Base-by-base conservation (phyloP, 2,113 vertebrate genomes). In the Noctilio leporinus region DNA sequence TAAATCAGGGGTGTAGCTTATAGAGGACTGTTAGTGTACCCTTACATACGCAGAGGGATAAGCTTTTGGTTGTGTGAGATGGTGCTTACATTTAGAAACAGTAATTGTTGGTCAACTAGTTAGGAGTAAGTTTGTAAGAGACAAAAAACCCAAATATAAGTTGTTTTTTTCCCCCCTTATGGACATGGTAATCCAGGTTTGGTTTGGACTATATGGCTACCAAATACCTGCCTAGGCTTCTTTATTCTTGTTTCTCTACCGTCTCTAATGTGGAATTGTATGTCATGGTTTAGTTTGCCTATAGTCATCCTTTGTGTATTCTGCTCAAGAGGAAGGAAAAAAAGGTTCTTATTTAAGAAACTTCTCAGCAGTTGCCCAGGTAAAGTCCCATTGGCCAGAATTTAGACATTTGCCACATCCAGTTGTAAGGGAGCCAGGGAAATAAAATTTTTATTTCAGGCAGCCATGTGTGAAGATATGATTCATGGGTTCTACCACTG, bases 371-470 rank as follows among this genome's bases (percentile, higher is more conserved):
- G 57, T 76, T 78, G n/a, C 47, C 70, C 22, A 62, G 51, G 89
- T 67, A 84, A 84, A 80, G 80, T 70, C 38, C 35, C n/a, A n/a
- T 51, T 59, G 75, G 24, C 12, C 30, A 73, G n/a, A 84, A 78
- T 75, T 78, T 77, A 84, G 47, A 84, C 20, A 59, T 30, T 87
- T 53, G 38, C 76, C 51, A 89, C 24, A 88, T 57, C 12, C 12
- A 64, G 22, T 85, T 81, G 15, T 65, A 76, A 95, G 45, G 45
- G 30, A 95, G 19, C 33, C 70, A 53, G 87, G 53, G 26, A 93
- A 91, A 49, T 82, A 76, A 80, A 49, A 30, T 85, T 80, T 76
- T 89, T 64, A 94, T 86, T 94, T 94, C n/a, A 57, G 47, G 75
- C 15, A 92, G 38, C 26, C 19, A 33, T 38, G 9, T 28, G n/a